Evolutionary conservation across 2,888 invertebrate species (phyloP), one percentile per base, ranked within the genome.

Genomic region (Chloroclysta siterata): DNA sequence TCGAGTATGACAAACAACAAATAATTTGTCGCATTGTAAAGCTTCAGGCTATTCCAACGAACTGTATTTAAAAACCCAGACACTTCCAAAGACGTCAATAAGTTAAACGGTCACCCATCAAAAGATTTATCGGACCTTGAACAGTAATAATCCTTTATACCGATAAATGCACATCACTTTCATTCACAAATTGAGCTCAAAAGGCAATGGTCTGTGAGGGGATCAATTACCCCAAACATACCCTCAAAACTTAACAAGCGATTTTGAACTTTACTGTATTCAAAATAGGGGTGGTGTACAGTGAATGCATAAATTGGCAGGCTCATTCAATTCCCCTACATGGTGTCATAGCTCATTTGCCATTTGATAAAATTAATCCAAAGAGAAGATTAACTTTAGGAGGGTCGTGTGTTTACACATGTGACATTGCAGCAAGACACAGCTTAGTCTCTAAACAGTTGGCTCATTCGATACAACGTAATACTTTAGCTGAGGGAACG

Each of bases 141-240:
- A 68, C 60, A 58, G 64, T 65, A 66, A 72, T 73, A 70, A 73
- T 70, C 70, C 72, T 73, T 72, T 72, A 67, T 63, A 67, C 52
- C 79, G 78, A 82, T 85, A 85, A 89, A 88, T 84, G 82, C 85
- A 80, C 78, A 80, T 81, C 83, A 82, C 85, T 84, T 84, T 83
- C 86, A 87, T 85, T 89, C 87, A 87, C 90, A 89, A 91, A 91
- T 91, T 89, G 90, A 81, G 84, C 90, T 91, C 89, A 90, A 90
- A 90, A 85, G 86, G 80, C 87, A 83, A 84, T 79, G 80, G 74
- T 75, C 80, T 75, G 78, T 72, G 72, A 81, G 80, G 80, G 77
- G 77, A 70, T 72, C 79, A 76, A 79, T 79, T 80, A 80, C 78
- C 75, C 68, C 76, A 58, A 75, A 73, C 59, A 68, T 70, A 70